Evolutionary conservation across 2,888 invertebrate genomes (phyloP), one percentile per base, ranked within the genome.

Genomic region (Ectemnius continuus): DNA sequence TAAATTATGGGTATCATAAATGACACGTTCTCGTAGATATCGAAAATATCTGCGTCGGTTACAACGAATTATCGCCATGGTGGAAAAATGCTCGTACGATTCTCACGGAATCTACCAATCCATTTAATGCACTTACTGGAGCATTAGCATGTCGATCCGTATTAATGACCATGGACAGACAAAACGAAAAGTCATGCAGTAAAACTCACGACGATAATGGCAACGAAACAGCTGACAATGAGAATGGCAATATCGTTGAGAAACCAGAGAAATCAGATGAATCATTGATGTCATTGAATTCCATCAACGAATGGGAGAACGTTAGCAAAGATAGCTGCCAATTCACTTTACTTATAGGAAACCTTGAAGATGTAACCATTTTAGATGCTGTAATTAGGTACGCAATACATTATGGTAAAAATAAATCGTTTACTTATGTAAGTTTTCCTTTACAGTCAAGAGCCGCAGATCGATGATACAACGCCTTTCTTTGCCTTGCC

Each of bases 361-460:
- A 97, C 92, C 92, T 98, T 60, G 98, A 98, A 90, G 97, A 98
- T 89, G 93, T 97, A 76, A 94, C 97, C 2, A 93, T 97, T 67
- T 92, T 98, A 14, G 95, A 95, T 91, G 93, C 95, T 82, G 93
- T 97, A 67, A 91, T 95, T 8, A 87, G 89, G 91, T 91, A 79
- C 68, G 14, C 23, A 52, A 61, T 62, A 1, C 36, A 11, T 8
- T 36, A 8, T 8, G 11, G 6, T 36, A 4, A 36, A 36, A 36
- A 36, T 2, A 11, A 36, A 36, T 36, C 36, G 11, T 36, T 14
- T 16, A 52, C n/a, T 52, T 52, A 52, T 14, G 11, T 36, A 8
- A 36, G 16, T 11, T 16, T 52, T 14, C 52, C 52, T 52, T 83
- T 86, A 73, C 65, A 91, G 90, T 61, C 84, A 87, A 64, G 80